Conservation (phyloP, 2,797 vertebrate genomes). For the Micrastur ruficollis region DNA sequence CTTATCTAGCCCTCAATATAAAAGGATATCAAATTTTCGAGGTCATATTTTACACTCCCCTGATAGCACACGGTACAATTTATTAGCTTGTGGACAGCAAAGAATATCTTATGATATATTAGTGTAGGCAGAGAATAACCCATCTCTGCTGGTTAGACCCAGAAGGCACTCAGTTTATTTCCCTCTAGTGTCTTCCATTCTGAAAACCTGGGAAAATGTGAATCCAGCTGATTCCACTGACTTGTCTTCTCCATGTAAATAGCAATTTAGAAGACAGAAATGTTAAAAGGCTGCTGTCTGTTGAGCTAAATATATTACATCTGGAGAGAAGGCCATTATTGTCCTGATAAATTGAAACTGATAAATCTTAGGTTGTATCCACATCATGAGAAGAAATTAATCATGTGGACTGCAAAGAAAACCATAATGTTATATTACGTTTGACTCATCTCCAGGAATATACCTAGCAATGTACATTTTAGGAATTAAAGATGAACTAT, state of each 20-base stretch:
- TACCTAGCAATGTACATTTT: neutral
- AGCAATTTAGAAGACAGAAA: slow-evolving; percentile 32
- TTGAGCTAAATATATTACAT: slow-evolving; percentile 5
- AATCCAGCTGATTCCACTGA: neutral
- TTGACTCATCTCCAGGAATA: neutral
- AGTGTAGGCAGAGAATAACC: neutral
- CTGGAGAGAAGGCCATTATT: slow-evolving; percentile 7
- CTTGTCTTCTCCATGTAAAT: neutral
- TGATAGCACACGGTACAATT: neutral
- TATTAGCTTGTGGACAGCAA: slow-evolving; percentile 3
- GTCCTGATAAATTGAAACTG: slow-evolving; percentile 40
- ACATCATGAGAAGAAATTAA: slow-evolving; percentile 8
- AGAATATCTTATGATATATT: neutral
- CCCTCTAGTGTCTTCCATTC: neutral
- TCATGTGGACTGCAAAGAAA: slow-evolving; percentile 15
- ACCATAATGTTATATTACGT: neutral
- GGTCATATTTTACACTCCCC: neutral
- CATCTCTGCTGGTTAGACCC: neutral
- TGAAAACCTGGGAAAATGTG: neutral
- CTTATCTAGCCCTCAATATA: neutral
- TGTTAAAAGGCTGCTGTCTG: slow-evolving; percentile 32
- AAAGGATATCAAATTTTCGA: slow-evolving; percentile 5
- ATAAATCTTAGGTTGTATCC: slow-evolving; percentile 20
- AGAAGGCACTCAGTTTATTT: slow-evolving; percentile 11
- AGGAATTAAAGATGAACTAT: neutral